Evolutionary conservation across 2,113 vertebrate genomes (phyloP).

Genomic region (Leuciscus idus): DNA sequence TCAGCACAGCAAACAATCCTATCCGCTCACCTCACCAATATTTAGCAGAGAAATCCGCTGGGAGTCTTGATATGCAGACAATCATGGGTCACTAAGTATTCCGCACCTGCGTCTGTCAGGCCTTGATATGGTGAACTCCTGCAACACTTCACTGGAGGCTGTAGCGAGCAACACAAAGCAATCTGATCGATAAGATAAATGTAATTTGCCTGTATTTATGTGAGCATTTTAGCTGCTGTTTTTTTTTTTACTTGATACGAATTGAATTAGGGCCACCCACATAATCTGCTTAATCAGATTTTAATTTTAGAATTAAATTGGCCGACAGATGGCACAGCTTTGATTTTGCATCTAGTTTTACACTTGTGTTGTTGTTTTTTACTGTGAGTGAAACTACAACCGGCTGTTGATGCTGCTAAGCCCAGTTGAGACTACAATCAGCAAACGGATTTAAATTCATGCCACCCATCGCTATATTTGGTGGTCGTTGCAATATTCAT

Average conservation of each 20-base stretch:
- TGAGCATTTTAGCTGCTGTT: slow-evolving; percentile 6
- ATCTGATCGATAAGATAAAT: not conserved
- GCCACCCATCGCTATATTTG: not conserved
- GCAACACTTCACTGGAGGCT: slow-evolving; percentile 24
- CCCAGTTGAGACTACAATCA: slow-evolving; percentile 14
- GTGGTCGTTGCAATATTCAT: slow-evolving; percentile 45
- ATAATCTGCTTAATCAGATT: slow-evolving; percentile 34
- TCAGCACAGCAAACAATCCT: slow-evolving; percentile 46
- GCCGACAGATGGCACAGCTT: slow-evolving; percentile 32
- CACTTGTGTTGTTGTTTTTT: slow-evolving; percentile 3
- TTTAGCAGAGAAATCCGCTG: slow-evolving; percentile 18
- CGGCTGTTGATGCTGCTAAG: slow-evolving; percentile 2
- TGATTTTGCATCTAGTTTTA: slow-evolving; percentile 31
- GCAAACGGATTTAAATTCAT: not conserved
- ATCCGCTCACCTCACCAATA: not conserved
- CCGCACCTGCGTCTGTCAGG: slow-evolving; percentile 40
- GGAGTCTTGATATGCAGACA: slow-evolving; percentile 37
- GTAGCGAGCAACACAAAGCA: not conserved
- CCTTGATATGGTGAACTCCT: slow-evolving; percentile 12
- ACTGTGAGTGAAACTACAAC: not conserved
- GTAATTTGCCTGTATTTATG: not conserved
- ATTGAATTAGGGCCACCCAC: slow-evolving; percentile 36
- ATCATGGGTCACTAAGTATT: slow-evolving; percentile 32
- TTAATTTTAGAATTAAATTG: slow-evolving; percentile 28
- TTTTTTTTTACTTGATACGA: not conserved